Base-by-base conservation (phyloP, 2,113 vertebrate species). In the Xenopus laevis region DNA sequence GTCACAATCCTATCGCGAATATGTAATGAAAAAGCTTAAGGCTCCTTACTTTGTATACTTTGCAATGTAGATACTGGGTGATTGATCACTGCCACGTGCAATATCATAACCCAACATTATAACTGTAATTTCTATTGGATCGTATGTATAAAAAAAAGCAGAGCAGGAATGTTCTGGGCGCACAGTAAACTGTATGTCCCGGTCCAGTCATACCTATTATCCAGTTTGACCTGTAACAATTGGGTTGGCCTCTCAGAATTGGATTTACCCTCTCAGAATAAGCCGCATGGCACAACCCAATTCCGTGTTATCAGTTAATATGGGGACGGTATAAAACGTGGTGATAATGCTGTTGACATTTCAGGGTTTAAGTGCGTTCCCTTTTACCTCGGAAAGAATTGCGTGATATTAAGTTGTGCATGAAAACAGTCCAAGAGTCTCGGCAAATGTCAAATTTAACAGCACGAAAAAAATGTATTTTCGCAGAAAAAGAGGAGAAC, bases 391-490 rank as follows among this genome's bases (percentile, higher is more conserved):
- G 13, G 33, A 79, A 82, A 82, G 45, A 52, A 72, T 81, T 0
- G 20, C 18, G 20, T 61, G 13, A 58, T 21, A 30, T 45, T 27
- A 82, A 74, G 79, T 47, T 79, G 67, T 68, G 79, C 77, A 68
- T 7, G 70, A 74, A 67, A 62, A 77, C 79, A 60, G 64, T 73
- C 83, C 21, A 0, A 68, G 78, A 81, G 20, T 46, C 81, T 81
- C 3, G 27, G 82, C 79, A 87, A 89, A 90, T 67, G 84, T 84
- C 87, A 86, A 62, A 81, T 78, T 82, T 85, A 81, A 84, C 79
- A 86, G 89, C 85, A 74, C 0, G 13, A 78, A 50, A 83, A 85
- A 84, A 33, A 84, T 75, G 86, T 85, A 84, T 75, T 68, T 84
- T 86, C 79, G 71, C 82, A 47, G 79, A 61, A 75, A 72, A 27